Percentiles rank a stretch among this genome's conserved stretches.
Conservation (phyloP, 2,113 vertebrate species). For the Willisornis vidua region DNA sequence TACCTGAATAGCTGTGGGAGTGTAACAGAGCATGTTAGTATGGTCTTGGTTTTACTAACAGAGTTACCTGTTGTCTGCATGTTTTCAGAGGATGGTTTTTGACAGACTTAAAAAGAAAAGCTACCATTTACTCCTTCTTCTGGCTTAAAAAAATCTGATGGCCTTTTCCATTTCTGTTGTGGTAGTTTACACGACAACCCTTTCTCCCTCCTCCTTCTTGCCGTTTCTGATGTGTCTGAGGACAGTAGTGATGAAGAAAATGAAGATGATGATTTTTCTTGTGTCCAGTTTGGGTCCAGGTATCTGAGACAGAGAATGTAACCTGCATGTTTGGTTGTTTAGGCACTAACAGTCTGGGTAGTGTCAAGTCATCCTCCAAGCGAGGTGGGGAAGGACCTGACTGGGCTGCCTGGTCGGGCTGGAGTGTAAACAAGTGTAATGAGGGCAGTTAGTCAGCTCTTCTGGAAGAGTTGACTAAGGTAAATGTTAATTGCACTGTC, state of each 20-base stretch:
- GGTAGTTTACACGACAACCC: constrained; percentile 84
- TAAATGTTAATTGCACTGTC: not conserved
- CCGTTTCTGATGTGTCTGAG: constrained; percentile 91
- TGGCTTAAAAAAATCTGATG: constrained; percentile 48
- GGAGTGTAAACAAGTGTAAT: not conserved
- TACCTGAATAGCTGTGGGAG: not conserved
- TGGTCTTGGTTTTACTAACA: not conserved
- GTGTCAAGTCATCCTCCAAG: not conserved
- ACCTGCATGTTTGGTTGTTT: constrained; percentile 70
- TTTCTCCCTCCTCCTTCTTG: constrained; percentile 92
- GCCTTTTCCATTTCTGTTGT: constrained; percentile 73
- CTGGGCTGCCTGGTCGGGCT: not conserved
- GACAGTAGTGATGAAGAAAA: constrained; percentile 92
- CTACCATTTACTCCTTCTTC: not conserved
- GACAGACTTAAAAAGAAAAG: not conserved
- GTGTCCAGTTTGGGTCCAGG: constrained; percentile 99
- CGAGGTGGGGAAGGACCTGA: not conserved
- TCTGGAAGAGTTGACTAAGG: not conserved
- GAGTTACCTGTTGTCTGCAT: constrained; percentile 21
- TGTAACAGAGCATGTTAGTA: not conserved
- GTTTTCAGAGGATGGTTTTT: not conserved
- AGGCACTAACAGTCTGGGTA: constrained; percentile 71
- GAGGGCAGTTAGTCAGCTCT: not conserved
- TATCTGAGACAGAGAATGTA: constrained; percentile 77
- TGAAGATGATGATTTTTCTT: constrained; percentile 89